Conservation (phyloP, 2,113 vertebrate species). For the Myotis davidii region DNA sequence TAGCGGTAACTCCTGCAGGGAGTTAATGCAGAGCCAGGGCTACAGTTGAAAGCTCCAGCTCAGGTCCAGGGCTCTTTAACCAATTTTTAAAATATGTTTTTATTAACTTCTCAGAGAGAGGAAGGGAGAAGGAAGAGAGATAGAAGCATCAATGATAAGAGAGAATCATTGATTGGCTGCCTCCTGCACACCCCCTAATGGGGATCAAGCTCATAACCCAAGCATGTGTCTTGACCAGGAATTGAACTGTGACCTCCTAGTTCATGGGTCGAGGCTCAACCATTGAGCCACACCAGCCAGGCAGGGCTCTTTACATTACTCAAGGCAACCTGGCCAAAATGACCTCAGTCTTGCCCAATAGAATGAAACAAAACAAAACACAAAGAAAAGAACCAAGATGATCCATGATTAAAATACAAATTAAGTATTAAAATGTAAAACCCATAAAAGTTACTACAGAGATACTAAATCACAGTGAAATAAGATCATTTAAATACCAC, state of each 20-base stretch:
- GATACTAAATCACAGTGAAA: not conserved
- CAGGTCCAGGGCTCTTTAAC: not conserved
- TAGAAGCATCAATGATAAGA: no score
- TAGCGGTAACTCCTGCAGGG: not conserved
- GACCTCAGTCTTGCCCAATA: not conserved
- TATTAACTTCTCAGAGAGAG: no score
- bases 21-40: not conserved
- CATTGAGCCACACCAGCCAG: no score
- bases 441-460: not conserved
- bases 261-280: no score
- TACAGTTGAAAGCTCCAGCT: not conserved
- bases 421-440: constrained; percentile 16
- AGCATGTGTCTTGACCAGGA: no score
- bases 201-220: no score
- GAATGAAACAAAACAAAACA: not conserved
- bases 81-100: no score
- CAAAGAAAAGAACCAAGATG: not conserved
- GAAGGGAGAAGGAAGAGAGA: no score
- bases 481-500: not conserved
- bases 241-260: no score
- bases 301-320: not conserved
- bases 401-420: constrained; percentile 19
- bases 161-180: no score
- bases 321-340: not conserved
- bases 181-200: no score